Percentiles rank a stretch among this genome's conserved stretches.
phyloP scores from a whole-genome alignment of 2,113 vertebrate genomes.

The Carettochelys insculpta region DNA sequence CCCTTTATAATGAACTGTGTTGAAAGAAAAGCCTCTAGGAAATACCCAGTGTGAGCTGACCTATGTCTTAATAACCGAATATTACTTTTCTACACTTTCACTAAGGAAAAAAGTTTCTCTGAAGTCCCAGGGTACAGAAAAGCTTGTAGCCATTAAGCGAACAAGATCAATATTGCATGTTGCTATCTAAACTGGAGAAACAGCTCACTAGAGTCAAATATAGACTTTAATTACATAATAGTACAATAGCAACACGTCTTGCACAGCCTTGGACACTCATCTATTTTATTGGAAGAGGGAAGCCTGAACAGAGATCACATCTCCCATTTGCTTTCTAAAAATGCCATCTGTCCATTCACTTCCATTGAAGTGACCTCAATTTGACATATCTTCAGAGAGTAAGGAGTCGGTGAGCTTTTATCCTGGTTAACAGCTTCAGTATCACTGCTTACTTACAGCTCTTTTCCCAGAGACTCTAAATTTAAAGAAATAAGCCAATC shows the following conservation, averaged over 20 bases:
- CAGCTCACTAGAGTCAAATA: background rate
- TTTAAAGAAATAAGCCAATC: background rate
- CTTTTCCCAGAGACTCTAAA: fast-evolving
- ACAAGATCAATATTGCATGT: background rate
- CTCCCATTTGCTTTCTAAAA: background rate
- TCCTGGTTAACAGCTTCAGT: background rate
- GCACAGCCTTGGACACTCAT: background rate
- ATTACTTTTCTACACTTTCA: background rate
- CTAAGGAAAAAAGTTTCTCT: background rate
- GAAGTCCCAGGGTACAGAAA: background rate
- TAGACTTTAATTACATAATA: background rate
- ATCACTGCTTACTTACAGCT: background rate
- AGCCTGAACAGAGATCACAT: background rate
- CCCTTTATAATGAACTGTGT: background rate
- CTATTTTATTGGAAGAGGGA: background rate
- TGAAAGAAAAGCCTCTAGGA: background rate
- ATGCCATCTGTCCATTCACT: background rate
- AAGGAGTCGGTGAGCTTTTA: background rate
- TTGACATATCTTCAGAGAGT: background rate
- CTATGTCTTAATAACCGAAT: background rate
- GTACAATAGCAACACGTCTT: too few species aligned
- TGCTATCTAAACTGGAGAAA: background rate
- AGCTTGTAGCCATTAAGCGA: background rate
- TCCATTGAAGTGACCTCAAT: background rate
- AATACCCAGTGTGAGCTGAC: background rate